Conservation (phyloP, 2,888 invertebrate species). For the Erebia aethiops region DNA sequence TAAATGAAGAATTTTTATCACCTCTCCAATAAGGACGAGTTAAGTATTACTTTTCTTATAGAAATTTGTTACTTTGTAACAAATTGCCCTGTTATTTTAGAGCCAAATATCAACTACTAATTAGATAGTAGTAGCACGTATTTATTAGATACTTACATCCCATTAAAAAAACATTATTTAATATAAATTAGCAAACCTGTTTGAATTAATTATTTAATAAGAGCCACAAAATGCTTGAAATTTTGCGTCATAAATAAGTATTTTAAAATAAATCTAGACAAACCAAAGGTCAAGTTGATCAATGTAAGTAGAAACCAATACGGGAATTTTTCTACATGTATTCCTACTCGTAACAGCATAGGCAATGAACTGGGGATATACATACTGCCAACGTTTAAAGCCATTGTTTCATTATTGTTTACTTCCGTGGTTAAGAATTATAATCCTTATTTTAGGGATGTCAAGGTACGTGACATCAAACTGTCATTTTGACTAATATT, state of each 20-base stretch:
- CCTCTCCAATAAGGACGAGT: slow-evolving; percentile 15
- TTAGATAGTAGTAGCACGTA: neutral
- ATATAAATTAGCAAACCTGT: no score
- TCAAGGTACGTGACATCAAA: no score
- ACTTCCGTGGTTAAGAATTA: no score
- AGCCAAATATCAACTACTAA: neutral
- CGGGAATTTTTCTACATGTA: neutral
- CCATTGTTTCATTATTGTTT: no score
- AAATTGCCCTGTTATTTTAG: neutral
- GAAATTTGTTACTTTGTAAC: neutral
- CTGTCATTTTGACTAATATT: no score
- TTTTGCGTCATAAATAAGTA: neutral
- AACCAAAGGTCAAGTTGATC: neutral
- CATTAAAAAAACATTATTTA: no score
- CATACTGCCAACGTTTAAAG: no score
- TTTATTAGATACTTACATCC: no score
- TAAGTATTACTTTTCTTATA: neutral
- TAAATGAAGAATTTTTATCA: slow-evolving; percentile 12
- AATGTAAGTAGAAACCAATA: neutral
- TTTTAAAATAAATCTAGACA: neutral
- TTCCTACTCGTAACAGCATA: neutral
- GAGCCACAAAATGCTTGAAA: neutral
- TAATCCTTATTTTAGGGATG: no score
- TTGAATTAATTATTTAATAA: no score
- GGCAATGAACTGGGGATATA: no score